Percentiles rank a stretch among this genome's conserved stretches.
These are phyloP conservation scores for Eurytoma californica DNA, from an alignment of 2,888 invertebrate species.

Conservation along the genomic window DNA sequence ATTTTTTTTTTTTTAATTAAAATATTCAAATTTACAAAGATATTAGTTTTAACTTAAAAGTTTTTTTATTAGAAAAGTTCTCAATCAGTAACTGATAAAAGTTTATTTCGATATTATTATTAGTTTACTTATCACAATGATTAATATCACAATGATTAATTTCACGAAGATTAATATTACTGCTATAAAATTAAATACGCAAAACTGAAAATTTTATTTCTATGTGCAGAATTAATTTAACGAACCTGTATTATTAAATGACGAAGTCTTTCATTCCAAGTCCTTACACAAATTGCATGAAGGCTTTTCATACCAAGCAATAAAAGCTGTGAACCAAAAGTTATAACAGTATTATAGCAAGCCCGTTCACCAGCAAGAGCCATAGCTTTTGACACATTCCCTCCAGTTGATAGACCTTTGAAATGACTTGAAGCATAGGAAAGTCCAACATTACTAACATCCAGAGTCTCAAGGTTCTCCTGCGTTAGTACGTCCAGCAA, in stretches of 20 bases:
- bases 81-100: no score
- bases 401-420: constrained; percentile 95
- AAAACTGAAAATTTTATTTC: no score
- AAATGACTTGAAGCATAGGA: constrained; percentile 93
- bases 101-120: no score
- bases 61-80: no score
- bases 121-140: not conserved
- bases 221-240: no score
- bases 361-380: constrained; percentile 85
- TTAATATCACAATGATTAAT: no score
- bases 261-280: constrained; percentile 82
- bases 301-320: constrained; percentile 82
- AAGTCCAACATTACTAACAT: constrained; percentile 87
- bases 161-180: no score
- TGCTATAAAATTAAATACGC: constrained; percentile 61
- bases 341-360: constrained; percentile 84
- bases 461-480: constrained; percentile 89
- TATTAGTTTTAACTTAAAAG: no score
- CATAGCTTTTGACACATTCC: constrained; percentile 89
- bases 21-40: no score
- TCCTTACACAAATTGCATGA: constrained; percentile 77
- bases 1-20: no score
- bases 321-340: constrained; percentile 82
- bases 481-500: constrained; percentile 92
- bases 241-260: constrained; percentile 78